Evolutionary conservation across 2,797 vertebrate genomes (phyloP).

Genomic region (Parauchenoglanis ngamensis): DNA sequence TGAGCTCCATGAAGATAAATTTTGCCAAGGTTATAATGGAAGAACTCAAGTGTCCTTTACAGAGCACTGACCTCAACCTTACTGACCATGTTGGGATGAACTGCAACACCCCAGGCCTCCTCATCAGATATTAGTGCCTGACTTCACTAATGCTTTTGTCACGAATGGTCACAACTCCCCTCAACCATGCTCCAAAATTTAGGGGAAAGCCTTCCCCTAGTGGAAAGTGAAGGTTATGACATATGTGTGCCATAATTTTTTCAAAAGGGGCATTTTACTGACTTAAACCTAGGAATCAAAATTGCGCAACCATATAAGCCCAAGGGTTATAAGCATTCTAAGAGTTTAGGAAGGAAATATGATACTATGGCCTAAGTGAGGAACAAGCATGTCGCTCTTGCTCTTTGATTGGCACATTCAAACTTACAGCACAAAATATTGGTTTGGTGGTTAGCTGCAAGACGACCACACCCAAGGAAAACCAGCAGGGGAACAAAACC

Average conservation of each 20-base stretch:
- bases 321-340: background rate
- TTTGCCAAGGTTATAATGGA: background rate
- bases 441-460: background rate
- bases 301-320: background rate
- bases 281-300: background rate
- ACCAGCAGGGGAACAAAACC: background rate
- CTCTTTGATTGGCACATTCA: background rate
- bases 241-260: background rate
- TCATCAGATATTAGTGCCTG: background rate
- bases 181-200: background rate
- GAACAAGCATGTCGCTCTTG: background rate
- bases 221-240: background rate
- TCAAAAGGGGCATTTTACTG: background rate
- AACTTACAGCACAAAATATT: background rate
- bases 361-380: background rate
- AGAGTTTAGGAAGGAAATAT: background rate
- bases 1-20: background rate
- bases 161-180: background rate
- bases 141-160: background rate
- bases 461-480: no score
- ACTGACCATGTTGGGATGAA: background rate
- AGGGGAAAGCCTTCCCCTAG: no score
- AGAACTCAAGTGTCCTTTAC: background rate
- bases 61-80: no score
- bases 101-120: background rate